phyloP scores from a whole-genome alignment of 2,888 invertebrate species.

The Ochropacha duplaris region DNA sequence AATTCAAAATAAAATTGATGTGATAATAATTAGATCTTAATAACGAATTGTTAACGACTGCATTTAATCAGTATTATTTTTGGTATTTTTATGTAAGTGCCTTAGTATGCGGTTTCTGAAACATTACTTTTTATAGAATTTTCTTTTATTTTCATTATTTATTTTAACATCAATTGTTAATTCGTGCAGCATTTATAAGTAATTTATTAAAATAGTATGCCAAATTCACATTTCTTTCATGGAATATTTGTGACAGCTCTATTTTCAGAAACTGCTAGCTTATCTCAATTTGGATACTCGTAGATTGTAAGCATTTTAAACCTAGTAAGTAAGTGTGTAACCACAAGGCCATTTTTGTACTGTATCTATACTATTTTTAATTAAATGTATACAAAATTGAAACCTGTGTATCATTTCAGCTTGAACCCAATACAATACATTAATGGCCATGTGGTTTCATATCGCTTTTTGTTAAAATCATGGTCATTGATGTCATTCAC shows the following conservation, averaged over 20 bases:
- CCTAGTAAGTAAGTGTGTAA: constrained; percentile 44
- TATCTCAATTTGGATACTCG: constrained; percentile 22
- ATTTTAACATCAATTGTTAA: background rate
- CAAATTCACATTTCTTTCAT: no score
- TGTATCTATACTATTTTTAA: constrained; percentile 45
- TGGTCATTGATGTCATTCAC: constrained; percentile 71
- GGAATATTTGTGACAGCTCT: background rate
- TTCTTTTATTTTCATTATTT: background rate
- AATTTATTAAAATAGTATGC: background rate
- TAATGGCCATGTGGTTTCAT: constrained; percentile 74
- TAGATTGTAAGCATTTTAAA: constrained; percentile 34
- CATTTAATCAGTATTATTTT: constrained; percentile 8
- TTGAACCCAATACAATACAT: constrained; percentile 61
- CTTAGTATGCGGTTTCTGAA: constrained; percentile 6
- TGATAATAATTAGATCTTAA: constrained; percentile 5
- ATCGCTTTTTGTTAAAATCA: constrained; percentile 36
- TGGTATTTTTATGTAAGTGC: constrained; percentile 5
- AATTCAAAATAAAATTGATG: constrained; percentile 24
- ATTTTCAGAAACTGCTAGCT: background rate
- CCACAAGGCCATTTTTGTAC: constrained; percentile 80
- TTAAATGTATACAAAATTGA: constrained; percentile 55
- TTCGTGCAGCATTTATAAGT: no score
- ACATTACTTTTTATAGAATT: background rate
- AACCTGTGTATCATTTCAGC: constrained; percentile 67
- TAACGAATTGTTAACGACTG: constrained; percentile 3